Conservation (phyloP, 2,113 vertebrate species). For the Pluvianellus socialis region DNA sequence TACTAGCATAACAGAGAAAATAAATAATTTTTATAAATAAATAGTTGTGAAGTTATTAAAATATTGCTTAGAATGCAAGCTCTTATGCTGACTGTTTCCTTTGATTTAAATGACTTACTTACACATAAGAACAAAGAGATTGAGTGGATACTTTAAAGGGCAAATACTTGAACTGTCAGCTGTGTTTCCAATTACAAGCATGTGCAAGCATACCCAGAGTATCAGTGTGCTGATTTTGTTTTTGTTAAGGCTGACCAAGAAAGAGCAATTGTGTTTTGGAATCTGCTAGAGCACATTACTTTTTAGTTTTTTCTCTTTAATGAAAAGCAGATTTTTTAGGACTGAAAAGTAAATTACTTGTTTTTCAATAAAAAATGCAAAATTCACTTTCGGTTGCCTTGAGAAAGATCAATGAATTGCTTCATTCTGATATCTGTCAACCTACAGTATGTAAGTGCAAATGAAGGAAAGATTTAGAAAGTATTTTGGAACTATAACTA, state of each 20-base stretch:
- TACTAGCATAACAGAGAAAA: background rate
- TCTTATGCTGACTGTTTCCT: background rate
- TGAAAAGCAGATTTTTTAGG: background rate
- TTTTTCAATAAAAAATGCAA: background rate
- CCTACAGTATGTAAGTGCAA: background rate
- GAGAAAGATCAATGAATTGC: background rate
- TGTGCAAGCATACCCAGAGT: background rate
- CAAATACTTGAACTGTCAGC: constrained; percentile 19
- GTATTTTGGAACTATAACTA: background rate
- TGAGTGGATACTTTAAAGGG: background rate
- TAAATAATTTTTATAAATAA: background rate
- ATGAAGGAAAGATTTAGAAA: background rate
- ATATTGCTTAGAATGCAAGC: background rate
- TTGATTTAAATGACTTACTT: background rate
- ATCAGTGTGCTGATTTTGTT: background rate
- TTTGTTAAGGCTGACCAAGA: background rate
- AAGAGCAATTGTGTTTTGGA: background rate
- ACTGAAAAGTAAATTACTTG: background rate
- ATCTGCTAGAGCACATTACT: background rate
- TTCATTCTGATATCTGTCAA: background rate
- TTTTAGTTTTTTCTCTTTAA: background rate
- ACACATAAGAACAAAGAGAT: background rate
- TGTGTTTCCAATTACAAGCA: constrained; percentile 38
- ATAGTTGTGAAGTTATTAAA: background rate
- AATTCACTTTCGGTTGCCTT: background rate